Conservation (phyloP, 2,797 vertebrate species). For the Spinus olivaceus region DNA sequence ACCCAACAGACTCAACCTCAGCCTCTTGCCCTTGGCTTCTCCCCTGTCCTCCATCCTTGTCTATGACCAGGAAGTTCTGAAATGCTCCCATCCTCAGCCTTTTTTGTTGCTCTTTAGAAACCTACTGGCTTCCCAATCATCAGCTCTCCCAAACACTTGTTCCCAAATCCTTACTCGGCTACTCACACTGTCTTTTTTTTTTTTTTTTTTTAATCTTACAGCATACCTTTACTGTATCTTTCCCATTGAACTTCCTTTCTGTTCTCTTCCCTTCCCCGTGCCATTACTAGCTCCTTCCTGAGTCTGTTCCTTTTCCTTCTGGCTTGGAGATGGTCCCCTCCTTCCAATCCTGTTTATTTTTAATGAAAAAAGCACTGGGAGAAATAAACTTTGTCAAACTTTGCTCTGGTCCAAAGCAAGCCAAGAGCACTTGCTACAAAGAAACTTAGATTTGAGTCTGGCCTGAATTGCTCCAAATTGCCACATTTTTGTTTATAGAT, state of each 20-base stretch:
- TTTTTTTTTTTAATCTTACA: background rate
- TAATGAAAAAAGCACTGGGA: background rate
- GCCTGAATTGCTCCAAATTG: background rate
- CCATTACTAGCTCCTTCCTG: background rate
- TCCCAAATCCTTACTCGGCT: background rate
- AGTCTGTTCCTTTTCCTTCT: background rate
- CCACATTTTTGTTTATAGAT: background rate
- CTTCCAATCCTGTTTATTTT: background rate
- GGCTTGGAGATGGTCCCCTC: background rate
- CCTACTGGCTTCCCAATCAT: background rate
- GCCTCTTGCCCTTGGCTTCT: background rate
- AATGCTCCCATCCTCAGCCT: background rate
- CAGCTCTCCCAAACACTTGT: fast-evolving
- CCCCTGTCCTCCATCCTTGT: background rate
- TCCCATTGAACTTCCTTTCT: background rate
- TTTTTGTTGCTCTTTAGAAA: no score
- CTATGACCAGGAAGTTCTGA: background rate
- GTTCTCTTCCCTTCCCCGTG: background rate
- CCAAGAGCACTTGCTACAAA: background rate
- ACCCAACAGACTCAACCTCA: background rate
- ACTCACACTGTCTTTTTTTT: background rate
- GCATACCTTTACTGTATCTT: background rate
- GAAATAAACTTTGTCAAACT: background rate
- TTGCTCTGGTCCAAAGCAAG: background rate
- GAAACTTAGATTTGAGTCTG: background rate